Evolutionary conservation across 2,113 vertebrate genomes (phyloP).

Genomic region (Macrotus californicus): DNA sequence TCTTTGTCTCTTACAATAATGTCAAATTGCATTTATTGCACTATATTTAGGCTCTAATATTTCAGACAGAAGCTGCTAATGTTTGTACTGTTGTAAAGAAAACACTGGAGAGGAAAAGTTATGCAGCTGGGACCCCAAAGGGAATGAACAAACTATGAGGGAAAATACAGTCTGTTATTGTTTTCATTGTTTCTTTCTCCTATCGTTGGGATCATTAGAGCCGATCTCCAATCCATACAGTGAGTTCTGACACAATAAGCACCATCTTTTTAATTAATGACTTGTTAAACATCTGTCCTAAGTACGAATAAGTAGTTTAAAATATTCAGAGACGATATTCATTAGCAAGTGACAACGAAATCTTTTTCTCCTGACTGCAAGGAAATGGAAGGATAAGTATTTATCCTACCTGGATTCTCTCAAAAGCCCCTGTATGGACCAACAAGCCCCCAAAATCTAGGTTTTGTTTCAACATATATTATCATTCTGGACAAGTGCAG

Average conservation of each 20-base stretch:
- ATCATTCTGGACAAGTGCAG: neutral
- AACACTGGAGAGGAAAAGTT: neutral
- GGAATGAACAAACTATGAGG: neutral
- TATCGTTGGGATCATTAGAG: neutral
- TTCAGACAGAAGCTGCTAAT: neutral
- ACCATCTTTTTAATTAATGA: neutral
- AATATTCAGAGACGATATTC: neutral
- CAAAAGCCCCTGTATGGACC: neutral
- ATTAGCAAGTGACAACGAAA: neutral
- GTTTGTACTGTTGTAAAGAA: neutral
- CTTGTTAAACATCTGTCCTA: neutral
- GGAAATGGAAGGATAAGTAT: constrained; percentile 12
- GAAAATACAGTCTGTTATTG: neutral
- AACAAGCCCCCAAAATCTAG: neutral
- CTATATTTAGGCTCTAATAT: neutral
- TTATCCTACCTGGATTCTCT: neutral
- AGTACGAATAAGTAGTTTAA: constrained; percentile 1
- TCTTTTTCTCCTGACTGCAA: neutral
- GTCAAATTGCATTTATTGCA: neutral
- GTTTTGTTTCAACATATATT: neutral
- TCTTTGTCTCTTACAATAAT: neutral
- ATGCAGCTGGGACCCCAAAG: neutral
- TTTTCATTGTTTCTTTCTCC: neutral
- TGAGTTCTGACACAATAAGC: neutral
- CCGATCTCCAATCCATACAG: neutral